Base-by-base conservation (phyloP, 2,113 vertebrate species). In the Erythrocercus mccallii region DNA sequence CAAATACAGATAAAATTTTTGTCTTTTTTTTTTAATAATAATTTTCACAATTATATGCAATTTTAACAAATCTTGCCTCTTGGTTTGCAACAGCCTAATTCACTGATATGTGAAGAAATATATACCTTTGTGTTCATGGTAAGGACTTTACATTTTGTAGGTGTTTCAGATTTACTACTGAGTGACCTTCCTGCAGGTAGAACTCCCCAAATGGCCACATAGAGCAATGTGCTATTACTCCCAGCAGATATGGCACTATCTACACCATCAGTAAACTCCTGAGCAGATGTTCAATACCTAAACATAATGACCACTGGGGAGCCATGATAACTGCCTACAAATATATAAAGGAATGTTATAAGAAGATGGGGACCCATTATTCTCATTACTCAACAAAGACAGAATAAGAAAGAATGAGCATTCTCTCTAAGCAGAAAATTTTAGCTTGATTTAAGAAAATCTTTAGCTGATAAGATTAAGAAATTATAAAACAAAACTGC, bases 211-310 rank as follows among this genome's bases (percentile, higher is more conserved):
- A 94, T 83, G 71, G 72, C 68, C 89, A 66, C 76, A 50, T 3
- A 68, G 71, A 68, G 76, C 71, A 78, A 37, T 50, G 85, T 81
- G 42, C 40, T 95, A 82, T 83, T 90, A 86, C 48, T 96, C 94
- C 93, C 94, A 58, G 31, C 65, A 86, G 91, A 61, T 51, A 78
- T 2, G 22, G 37, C 37, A 71, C 65, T 88, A 70, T 92, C 74
- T 86, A 62, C 76, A 85, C 66, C 74, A 92, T 74, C 86, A 94
- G 94, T 96, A 96, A 97, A 88, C 81, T 78, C 95, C 38, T 54
- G 74, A 97, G 66, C 96, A 97, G 96, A 96, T 97, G 95, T 92
- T 97, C 96, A 96, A 87, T 96, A 93, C n/a, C 86, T 86, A 97
- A 95, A 96, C 78, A 93, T 95, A 95, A 90, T 91, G 74, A 95